Evolutionary conservation across 2,113 vertebrate genomes (phyloP), one percentile per base, ranked within the genome.

Genomic region (Porphyrio hochstetteri): DNA sequence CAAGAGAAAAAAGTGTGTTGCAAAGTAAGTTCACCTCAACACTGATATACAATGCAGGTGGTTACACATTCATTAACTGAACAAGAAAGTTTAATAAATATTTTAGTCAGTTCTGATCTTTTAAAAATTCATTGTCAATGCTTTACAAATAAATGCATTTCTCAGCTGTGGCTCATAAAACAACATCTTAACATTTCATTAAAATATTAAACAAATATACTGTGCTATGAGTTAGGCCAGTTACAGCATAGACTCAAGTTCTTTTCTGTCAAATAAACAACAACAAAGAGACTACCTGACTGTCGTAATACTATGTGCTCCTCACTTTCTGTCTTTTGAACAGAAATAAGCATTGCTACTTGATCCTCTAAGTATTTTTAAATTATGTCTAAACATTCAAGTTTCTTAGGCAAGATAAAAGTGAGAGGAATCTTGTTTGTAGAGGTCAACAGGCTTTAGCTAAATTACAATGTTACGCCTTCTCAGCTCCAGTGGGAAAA

Each of bases 1-100:
- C 80, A 90, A 96, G 88, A 97, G 33, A 96, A 97, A 61, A 87
- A 96, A 95, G 4, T 48, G 25, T 59, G 63, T 86, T 29, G 7
- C 63, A 91, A 94, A 89, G 44, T 69, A 63, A 92, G 65, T 61
- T 75, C 42, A 91, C 50, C 28, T 70, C 75, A 91, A 70, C 61
- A 36, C 35, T 78, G 88, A 93, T 52, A 69, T 50, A 74, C 67
- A 48, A 16, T 75, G 83, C 40, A 91, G 67, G 76, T 83, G 52
- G 82, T 83, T 90, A 84, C 42, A 80, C n/a, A 76, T 83, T 83
- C 52, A 87, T 76, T 90, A 90, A 92, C 52, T 40, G 81, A 93
- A 90, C 40, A 48, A 70, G 19, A 75, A 94, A 92, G 56, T 46
- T 94, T 55, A 89, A 70, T 82, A 89, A 92, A 33, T 14, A 79